These are phyloP conservation scores for Clinocottus analis DNA, from an alignment of 2,113 vertebrate species.

Conservation along the genomic window DNA sequence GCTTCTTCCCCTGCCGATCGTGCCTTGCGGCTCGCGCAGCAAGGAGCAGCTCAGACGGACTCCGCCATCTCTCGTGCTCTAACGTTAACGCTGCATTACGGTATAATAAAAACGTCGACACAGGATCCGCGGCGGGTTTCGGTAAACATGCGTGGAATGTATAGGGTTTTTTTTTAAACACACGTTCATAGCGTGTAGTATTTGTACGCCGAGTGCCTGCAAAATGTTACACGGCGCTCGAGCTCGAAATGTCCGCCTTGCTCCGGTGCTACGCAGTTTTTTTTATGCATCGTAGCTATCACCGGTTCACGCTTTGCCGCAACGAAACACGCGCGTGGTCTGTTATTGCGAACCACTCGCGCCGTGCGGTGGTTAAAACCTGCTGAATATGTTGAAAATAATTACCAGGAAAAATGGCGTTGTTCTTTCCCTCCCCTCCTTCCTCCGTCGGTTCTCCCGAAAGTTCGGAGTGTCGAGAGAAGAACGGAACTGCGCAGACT, in stretches of 20 bases:
- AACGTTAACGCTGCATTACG: background rate
- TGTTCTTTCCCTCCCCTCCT: slow-evolving; percentile 54
- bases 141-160: fast-evolving
- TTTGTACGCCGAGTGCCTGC: background rate
- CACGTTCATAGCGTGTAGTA: fast-evolving
- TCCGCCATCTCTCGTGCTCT: slow-evolving; percentile 35
- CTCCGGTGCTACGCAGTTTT: background rate
- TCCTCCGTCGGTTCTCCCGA: slow-evolving; percentile 68
- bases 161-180: too few species aligned
- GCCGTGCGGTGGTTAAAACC: background rate
- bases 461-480: slow-evolving; percentile 77
- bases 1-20: slow-evolving; percentile 26
- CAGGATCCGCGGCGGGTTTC: fast-evolving
- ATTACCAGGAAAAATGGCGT: slow-evolving; percentile 72
- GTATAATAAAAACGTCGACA: background rate
- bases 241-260: slow-evolving; percentile 23
- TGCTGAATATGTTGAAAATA: slow-evolving; percentile 3
- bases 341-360: fast-evolving
- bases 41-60: slow-evolving; percentile 10
- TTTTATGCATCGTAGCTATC: background rate
- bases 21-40: slow-evolving; percentile 17
- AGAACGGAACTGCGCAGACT: slow-evolving; percentile 69
- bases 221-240: background rate
- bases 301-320: background rate
- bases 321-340: fast-evolving